phyloP scores from a whole-genome alignment of 2,888 invertebrate species.

The Nomada ferruginata region DNA sequence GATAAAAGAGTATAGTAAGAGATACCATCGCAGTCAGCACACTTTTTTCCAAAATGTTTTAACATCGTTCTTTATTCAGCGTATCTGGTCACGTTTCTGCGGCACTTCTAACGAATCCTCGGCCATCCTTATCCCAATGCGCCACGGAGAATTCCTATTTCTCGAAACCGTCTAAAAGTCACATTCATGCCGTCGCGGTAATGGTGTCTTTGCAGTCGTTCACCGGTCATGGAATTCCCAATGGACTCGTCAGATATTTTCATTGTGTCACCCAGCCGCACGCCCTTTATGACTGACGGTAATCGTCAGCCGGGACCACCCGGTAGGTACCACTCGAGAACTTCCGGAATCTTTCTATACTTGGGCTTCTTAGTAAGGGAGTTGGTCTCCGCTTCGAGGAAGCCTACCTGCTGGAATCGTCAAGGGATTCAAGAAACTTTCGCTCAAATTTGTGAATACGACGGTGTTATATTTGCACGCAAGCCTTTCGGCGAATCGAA shows the following conservation, averaged over 20 bases:
- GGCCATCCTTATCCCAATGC: neutral
- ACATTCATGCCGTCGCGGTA: neutral
- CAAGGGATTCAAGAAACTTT: conserved; percentile 44
- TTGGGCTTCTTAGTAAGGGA: conserved; percentile 45
- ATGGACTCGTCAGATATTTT: conserved; percentile 63
- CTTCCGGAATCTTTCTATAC: conserved; percentile 62
- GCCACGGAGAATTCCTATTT: neutral
- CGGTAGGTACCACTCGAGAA: conserved; percentile 54
- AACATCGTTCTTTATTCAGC: neutral
- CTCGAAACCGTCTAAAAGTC: neutral
- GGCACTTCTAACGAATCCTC: neutral
- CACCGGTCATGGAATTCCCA: conserved; percentile 46
- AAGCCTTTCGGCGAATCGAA: conserved; percentile 30
- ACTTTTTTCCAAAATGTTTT: neutral
- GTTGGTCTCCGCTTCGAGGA: conserved; percentile 32
- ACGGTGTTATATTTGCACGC: conserved; percentile 26
- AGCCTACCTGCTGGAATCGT: conserved; percentile 44
- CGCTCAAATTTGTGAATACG: conserved; percentile 44
- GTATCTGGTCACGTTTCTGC: neutral
- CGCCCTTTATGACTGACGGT: conserved; percentile 59
- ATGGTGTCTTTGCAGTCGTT: neutral
- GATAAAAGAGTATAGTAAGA: neutral
- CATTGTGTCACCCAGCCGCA: conserved; percentile 53
- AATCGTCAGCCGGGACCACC: conserved; percentile 61
- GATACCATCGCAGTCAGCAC: no score